Conservation (phyloP, 2,113 vertebrate genomes). For the Tricholaema leucomelas region DNA sequence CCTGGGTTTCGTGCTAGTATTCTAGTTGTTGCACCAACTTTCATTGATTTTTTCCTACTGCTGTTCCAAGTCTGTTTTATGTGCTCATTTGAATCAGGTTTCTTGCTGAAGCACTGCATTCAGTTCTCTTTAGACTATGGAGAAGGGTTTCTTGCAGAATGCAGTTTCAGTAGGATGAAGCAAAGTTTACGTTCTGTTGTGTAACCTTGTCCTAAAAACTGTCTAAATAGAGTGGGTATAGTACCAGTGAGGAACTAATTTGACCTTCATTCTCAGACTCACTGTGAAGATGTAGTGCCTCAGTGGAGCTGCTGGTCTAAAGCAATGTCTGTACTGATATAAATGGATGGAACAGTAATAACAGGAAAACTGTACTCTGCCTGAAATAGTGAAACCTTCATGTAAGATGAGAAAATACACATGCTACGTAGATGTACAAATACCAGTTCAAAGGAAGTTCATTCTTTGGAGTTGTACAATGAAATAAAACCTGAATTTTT, state of each 20-base stretch:
- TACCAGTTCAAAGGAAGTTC: not conserved
- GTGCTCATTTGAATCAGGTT: not conserved
- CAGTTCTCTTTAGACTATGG: not conserved
- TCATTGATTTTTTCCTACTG: not conserved
- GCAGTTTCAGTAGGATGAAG: not conserved
- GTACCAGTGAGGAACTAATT: not conserved
- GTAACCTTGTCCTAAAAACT: slow-evolving; percentile 19
- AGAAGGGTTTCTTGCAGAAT: not conserved
- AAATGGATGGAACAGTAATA: not conserved
- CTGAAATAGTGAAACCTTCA: not conserved
- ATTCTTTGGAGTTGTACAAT: not conserved
- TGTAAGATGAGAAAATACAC: not conserved
- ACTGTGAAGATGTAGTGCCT: not conserved
- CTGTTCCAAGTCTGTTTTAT: not conserved
- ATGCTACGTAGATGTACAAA: not conserved
- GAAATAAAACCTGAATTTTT: not conserved
- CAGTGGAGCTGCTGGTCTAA: not conserved
- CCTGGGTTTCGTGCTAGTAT: not conserved
- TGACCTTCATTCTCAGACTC: slow-evolving; percentile 2
- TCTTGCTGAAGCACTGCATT: not conserved
- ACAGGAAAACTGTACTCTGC: not conserved
- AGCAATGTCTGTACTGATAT: not conserved
- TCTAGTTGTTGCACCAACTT: not conserved
- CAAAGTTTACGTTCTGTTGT: not conserved
- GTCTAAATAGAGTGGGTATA: not conserved